Percentiles rank a stretch among this genome's conserved stretches.
Evolutionary conservation across 1,140 invertebrate species (phyloP).

Genomic region (Hyphantria cunea): DNA sequence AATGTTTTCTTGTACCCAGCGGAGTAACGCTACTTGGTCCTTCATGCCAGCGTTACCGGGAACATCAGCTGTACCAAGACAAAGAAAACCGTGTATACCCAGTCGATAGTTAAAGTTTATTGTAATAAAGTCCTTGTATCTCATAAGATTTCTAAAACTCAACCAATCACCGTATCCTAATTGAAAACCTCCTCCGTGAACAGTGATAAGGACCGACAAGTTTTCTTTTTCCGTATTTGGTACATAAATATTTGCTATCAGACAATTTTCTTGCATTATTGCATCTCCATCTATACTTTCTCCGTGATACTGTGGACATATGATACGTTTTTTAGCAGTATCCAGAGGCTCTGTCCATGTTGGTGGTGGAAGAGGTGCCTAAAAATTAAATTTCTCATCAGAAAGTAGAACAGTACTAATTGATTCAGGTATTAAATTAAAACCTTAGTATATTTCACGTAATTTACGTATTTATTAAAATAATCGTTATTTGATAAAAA

Average conservation of each 20-base stretch:
- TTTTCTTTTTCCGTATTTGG: slow-evolving; percentile 53
- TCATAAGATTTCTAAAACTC: slow-evolving; percentile 28
- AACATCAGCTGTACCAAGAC: slow-evolving; percentile 41
- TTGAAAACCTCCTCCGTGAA: slow-evolving; percentile 49
- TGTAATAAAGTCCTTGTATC: slow-evolving; percentile 33
- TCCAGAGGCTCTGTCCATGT: slow-evolving; percentile 42
- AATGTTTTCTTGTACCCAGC: slow-evolving; percentile 42
- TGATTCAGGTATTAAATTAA: too few relatives aligned
- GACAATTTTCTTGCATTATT: slow-evolving; percentile 53
- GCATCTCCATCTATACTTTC: slow-evolving; percentile 22
- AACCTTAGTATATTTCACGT: too few relatives aligned
- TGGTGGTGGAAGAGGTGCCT: slow-evolving; percentile 51
- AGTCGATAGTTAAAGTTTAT: slow-evolving; percentile 49
- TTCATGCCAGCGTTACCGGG: slow-evolving; percentile 52
- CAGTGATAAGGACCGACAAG: slow-evolving; percentile 54
- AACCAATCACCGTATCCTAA: slow-evolving; percentile 33
- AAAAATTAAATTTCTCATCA: too few relatives aligned
- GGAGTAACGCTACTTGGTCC: too few relatives aligned
- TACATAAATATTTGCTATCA: slow-evolving; percentile 57
- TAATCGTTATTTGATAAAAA: too few relatives aligned
- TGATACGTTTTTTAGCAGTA: slow-evolving; percentile 44
- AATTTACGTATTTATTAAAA: too few relatives aligned
- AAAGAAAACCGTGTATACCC: slow-evolving; percentile 42
- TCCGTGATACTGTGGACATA: slow-evolving; percentile 48
- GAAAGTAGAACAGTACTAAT: too few relatives aligned